phyloP scores from a whole-genome alignment of 2,797 vertebrate species.

The Myoxocephalus aenaeus region DNA sequence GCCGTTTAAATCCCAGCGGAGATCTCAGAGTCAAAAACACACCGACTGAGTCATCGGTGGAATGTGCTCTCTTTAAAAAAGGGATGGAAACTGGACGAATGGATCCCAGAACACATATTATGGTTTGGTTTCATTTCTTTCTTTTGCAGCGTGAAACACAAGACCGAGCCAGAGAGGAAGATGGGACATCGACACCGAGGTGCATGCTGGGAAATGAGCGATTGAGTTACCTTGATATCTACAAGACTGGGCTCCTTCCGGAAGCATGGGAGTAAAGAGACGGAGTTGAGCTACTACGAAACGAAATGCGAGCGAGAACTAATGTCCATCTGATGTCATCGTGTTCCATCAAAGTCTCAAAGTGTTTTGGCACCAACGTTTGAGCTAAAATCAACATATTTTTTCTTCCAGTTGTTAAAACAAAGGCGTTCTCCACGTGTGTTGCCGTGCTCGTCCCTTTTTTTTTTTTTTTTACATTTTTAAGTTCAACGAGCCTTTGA shows the following conservation, averaged over 20 bases:
- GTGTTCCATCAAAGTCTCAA: no score
- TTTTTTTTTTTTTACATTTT: no score
- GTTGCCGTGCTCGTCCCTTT: no score
- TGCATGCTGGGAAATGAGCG: conserved; percentile 39
- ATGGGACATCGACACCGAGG: neutral
- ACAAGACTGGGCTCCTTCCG: conserved; percentile 74
- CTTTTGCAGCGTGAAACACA: no score
- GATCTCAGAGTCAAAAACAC: neutral
- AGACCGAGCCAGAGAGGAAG: neutral
- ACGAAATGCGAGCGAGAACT: neutral
- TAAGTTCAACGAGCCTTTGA: neutral
- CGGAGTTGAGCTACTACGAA: conserved; percentile 11
- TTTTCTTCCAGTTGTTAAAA: no score
- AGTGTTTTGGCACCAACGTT: no score
- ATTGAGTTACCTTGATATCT: conserved; percentile 76
- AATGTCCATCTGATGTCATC: neutral
- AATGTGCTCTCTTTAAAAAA: no score
- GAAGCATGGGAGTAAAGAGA: conserved; percentile 53
- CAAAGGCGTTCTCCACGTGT: no score
- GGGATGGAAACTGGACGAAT: neutral
- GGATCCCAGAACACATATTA: neutral
- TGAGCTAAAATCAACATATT: no score
- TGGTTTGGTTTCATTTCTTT: rapidly evolving
- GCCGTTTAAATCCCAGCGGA: neutral
- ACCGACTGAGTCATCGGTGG: neutral